phyloP scores from a whole-genome alignment of 1,140 invertebrate species.

The Polypedilum pembai region DNA sequence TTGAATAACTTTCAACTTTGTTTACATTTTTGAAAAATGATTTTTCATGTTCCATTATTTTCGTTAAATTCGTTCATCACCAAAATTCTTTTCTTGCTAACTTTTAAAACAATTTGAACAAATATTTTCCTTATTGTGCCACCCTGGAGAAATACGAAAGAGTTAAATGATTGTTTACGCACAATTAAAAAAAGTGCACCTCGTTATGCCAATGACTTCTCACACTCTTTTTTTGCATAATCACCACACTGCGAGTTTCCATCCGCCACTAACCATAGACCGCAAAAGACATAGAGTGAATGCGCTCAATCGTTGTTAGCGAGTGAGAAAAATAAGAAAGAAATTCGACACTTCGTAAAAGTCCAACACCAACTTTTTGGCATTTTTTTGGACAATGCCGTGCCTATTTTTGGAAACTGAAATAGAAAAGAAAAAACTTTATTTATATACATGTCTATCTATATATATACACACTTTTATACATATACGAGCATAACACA shows the following conservation, averaged over 20 bases:
- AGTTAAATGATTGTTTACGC: conserved; percentile 13
- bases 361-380: neutral
- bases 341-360: conserved; percentile 12
- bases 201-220: conserved; percentile 4
- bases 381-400: neutral
- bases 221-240: neutral
- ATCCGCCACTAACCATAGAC: no score
- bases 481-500: neutral
- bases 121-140: no score
- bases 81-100: no score
- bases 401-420: conserved; percentile 15
- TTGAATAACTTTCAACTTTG: no score
- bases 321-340: neutral
- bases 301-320: no score
- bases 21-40: no score
- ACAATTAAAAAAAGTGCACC: conserved; percentile 9
- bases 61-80: no score
- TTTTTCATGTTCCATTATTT: no score
- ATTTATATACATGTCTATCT: no score
- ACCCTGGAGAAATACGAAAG: no score
- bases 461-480: neutral
- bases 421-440: conserved; percentile 22
- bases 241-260: neutral
- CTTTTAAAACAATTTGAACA: no score
- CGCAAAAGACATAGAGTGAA: no score